These are phyloP conservation scores for Mythimna loreyi DNA, from an alignment of 2,888 invertebrate species.

Conservation along the genomic window DNA sequence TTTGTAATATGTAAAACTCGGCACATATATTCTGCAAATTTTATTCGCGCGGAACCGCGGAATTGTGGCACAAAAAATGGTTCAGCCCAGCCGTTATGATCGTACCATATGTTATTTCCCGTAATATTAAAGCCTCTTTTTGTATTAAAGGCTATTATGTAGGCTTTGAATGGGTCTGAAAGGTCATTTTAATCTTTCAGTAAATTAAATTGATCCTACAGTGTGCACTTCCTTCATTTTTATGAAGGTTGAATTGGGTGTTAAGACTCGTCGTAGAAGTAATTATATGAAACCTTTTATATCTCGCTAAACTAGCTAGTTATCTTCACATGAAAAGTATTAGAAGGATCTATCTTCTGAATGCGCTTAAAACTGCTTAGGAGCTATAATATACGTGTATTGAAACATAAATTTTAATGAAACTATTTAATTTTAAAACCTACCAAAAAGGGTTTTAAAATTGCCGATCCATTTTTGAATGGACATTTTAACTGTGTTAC, in stretches of 20 bases:
- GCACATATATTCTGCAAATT: constrained; percentile 2
- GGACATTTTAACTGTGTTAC: too few relatives aligned
- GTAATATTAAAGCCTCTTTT: not conserved
- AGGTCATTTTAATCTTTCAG: not conserved
- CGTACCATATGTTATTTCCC: constrained; percentile 12
- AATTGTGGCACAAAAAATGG: not conserved
- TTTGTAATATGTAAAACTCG: constrained; percentile 1
- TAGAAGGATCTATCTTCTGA: not conserved
- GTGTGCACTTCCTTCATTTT: not conserved
- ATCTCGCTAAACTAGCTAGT: constrained; percentile 9
- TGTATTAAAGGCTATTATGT: constrained; percentile 6
- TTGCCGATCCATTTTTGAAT: constrained; percentile 3
- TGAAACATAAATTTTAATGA: not conserved
- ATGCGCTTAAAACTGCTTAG: not conserved
- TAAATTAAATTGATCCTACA: not conserved
- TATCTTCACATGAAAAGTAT: not conserved
- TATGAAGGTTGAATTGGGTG: constrained; percentile 6
- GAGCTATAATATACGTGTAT: too few relatives aligned
- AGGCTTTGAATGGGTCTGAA: not conserved
- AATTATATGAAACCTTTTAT: constrained; percentile 36
- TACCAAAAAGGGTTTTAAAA: too few relatives aligned
- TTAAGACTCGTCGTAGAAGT: not conserved
- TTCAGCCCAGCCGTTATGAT: not conserved
- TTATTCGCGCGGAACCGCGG: constrained; percentile 9
- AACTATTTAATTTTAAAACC: not conserved